Evolutionary conservation across 1,140 invertebrate genomes (phyloP).

Genomic region (Copidosoma floridanum): DNA sequence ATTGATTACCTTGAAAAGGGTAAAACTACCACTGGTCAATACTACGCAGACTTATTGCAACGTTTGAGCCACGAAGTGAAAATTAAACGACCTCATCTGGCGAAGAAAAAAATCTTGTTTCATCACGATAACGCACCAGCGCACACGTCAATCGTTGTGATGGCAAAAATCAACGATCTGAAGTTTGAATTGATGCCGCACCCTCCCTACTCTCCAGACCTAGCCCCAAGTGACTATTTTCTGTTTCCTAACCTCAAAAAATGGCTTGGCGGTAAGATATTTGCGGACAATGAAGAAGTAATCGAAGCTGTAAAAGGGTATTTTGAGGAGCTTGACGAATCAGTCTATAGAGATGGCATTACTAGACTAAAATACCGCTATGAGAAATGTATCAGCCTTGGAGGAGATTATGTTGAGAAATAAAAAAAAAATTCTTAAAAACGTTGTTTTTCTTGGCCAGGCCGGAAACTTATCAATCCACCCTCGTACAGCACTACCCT

Average conservation of each 20-base stretch:
- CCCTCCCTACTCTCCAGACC: conserved; percentile 52
- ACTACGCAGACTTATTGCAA: conserved; percentile 45
- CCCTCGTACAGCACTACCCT: neutral
- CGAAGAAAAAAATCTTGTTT: conserved; percentile 44
- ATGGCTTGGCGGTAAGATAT: too few relatives aligned
- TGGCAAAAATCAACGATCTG: conserved; percentile 36
- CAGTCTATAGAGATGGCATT: conserved; percentile 1
- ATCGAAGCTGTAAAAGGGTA: neutral
- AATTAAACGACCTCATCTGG: conserved; percentile 38
- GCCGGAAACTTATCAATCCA: neutral
- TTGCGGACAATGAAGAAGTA: too few relatives aligned
- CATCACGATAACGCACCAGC: conserved; percentile 42
- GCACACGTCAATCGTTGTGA: conserved; percentile 30
- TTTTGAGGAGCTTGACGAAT: neutral
- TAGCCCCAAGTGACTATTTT: conserved; percentile 47
- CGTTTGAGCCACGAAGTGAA: conserved; percentile 38
- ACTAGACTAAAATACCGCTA: neutral
- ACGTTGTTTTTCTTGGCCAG: neutral
- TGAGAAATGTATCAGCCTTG: neutral
- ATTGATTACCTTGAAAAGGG: conserved; percentile 53
- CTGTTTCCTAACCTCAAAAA: conserved; percentile 6
- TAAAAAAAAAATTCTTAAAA: neutral
- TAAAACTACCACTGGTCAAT: conserved; percentile 42
- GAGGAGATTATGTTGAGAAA: neutral
- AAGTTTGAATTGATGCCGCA: conserved; percentile 51